Evolutionary conservation across 2,113 vertebrate species (phyloP), one percentile per base, ranked within the genome.

Genomic region (Pandion haliaetus): DNA sequence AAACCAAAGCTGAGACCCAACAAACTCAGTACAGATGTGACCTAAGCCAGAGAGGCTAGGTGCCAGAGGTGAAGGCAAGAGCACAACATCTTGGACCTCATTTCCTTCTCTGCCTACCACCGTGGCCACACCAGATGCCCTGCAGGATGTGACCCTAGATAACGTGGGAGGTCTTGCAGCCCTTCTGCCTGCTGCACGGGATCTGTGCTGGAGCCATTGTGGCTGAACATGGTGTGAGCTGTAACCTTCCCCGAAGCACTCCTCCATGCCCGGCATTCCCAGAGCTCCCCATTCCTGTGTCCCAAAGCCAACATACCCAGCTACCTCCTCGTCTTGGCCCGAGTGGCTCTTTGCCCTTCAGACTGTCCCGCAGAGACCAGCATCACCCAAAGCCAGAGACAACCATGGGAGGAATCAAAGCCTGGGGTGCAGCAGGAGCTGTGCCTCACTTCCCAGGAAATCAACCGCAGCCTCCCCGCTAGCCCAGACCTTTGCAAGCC

Each of bases 61-160:
- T 93, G 49, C 81, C 45, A 3, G 49, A 91, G 34, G 25, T 77
- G 62, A 93, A 82, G 45, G 62, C 8, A 1, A 36, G 32, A 79
- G 32, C n/a, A 66, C 4, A 34, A 36, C 17, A 36, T 32, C 62
- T 82, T 70, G 63, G 55, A 38, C 45, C 50, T 93, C 55, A 50
- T 93, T 91, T 94, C 81, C 84, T 86, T n/a, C 73, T 82, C 74
- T 0, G 0, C 83, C 42, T 81, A 89, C 69, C 95, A 52, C 44
- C 19, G 10, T 0, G 4, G 57, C 25, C 36, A 80, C 52, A 55
- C 14, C 66, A 90, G 17, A 57, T 69, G 73, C 44, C 49, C 86
- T 76, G 66, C 62, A 91, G 89, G 89, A 95, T 95, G 62, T 89
- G 78, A 91, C 74, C 83, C 62, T 36, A 89, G 87, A 88, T 94